Evolutionary conservation across 2,113 vertebrate species (phyloP).

Genomic region (Bubo blakistoni): DNA sequence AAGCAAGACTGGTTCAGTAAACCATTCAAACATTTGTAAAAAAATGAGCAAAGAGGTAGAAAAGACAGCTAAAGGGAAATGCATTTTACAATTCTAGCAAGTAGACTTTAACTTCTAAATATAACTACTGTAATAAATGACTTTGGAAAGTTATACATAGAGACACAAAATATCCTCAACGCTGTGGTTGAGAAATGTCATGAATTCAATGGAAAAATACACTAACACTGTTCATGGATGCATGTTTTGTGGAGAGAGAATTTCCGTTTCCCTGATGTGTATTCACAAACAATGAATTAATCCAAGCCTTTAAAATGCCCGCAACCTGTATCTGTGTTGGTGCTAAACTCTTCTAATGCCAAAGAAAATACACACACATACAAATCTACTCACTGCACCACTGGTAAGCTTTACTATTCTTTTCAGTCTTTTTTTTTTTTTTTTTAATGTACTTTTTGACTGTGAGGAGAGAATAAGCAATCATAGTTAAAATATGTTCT

Average conservation of each 20-base stretch:
- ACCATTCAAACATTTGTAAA: not conserved
- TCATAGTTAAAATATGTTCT: not conserved
- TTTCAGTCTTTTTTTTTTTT: not conserved
- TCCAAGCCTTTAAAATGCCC: not conserved
- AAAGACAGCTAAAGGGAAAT: not conserved
- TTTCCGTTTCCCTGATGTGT: not conserved
- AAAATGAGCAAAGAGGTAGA: not conserved
- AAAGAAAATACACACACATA: not conserved
- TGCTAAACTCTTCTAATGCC: not conserved
- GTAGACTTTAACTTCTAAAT: not conserved
- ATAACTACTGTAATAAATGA: not conserved
- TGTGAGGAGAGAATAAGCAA: not conserved
- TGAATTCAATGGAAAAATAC: not conserved
- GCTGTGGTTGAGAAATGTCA: not conserved
- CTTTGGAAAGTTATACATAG: not conserved
- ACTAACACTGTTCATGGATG: not conserved
- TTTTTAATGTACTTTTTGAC: not conserved
- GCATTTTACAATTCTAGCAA: not conserved
- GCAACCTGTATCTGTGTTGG: not conserved
- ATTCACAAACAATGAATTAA: not conserved
- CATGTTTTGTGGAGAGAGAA: not conserved
- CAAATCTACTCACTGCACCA: not conserved
- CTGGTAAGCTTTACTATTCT: not conserved
- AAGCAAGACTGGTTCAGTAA: not conserved
- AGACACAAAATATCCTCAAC: not conserved